A percentile compares a stretch with the other conserved stretches of the same genome.
Evolutionary conservation across 1,140 invertebrate genomes (phyloP).

Genomic region (Drosophila elegans): DNA sequence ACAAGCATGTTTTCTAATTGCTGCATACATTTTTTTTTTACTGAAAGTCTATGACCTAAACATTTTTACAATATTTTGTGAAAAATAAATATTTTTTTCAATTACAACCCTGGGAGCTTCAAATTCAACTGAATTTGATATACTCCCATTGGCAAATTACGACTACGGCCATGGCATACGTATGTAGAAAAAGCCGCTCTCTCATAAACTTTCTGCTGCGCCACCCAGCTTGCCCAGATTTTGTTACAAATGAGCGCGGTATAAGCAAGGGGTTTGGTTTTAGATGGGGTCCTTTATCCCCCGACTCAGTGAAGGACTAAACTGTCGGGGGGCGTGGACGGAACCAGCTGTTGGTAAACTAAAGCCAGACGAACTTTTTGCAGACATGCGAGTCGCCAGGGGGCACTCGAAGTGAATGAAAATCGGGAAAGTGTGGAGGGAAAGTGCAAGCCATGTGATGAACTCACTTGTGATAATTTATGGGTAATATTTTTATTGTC

Average conservation of each 20-base stretch:
- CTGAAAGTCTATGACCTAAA: no score
- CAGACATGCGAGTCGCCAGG: constrained; percentile 32
- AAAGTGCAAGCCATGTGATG: constrained; percentile 66
- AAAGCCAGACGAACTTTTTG: constrained; percentile 64
- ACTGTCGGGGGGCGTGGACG: background rate
- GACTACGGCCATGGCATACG: constrained; percentile 21
- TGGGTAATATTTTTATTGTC: constrained; percentile 77
- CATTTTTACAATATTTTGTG: background rate
- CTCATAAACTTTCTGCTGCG: constrained; percentile 57
- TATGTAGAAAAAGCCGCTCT: constrained; percentile 29
- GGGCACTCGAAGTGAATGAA: constrained; percentile 22
- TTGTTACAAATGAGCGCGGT: constrained; percentile 63
- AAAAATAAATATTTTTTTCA: no score
- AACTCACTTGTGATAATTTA: constrained; percentile 79
- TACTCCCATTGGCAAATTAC: no score
- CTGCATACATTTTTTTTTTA: no score
- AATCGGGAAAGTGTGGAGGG: constrained; percentile 6
- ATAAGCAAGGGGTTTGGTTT: constrained; percentile 7
- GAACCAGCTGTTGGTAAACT: constrained; percentile 39
- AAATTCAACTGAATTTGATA: no score
- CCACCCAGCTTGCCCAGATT: constrained; percentile 56
- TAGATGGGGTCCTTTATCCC: background rate
- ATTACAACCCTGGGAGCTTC: no score
- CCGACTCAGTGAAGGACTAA: background rate
- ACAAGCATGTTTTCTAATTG: no score